Evolutionary conservation across 2,797 vertebrate species (phyloP), one percentile per base, ranked within the genome.

Genomic region (Rachycentron canadum): DNA sequence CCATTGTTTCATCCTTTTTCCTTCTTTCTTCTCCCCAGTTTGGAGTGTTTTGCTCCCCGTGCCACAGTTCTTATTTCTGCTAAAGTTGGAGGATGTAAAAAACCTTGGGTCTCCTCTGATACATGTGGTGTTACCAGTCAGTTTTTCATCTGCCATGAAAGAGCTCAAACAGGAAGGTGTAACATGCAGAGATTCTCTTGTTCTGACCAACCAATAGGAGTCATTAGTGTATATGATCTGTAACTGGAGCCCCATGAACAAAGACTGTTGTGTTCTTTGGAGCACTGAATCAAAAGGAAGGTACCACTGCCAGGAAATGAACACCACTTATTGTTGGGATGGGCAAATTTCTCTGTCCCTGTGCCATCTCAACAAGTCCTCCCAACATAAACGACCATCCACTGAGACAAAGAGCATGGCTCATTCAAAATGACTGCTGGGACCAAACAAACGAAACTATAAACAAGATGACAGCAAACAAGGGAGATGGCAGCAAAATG

Each of bases 1-100:
- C 47, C 30, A 57, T 67, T 65, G 26, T 81, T 84, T 63, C 41
- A 58, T 50, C 32, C 23, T 12, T 25, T 64, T 68, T 63, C 4
- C 16, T 25, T 13, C 1, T 66, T 38, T 63, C 58, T 61, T 45
- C 50, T 58, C 16, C n/a, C 19, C 12, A 26, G 38, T 79, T 70
- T 58, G 2, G n/a, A 53, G 41, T 40, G 30, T 32, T 38, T 8
- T 59, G 7, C 69, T 47, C 23, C 30, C 5, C 43, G 5, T 47
- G 26, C 40, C 41, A 6, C 19, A n/a, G 25, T 49, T 3, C 16
- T 61, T 58, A 11, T 59, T 57, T 43, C 32, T 61, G 30, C 36
- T 11, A 41, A 73, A 47, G 19, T 43, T 14, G 52, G 30, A 69
- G 23, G 40, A 53, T 61, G 26, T 71, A 21, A 79, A 61, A 45